Conservation (phyloP, 2,113 vertebrate genomes). For the Campylorhamphus procurvoides region DNA sequence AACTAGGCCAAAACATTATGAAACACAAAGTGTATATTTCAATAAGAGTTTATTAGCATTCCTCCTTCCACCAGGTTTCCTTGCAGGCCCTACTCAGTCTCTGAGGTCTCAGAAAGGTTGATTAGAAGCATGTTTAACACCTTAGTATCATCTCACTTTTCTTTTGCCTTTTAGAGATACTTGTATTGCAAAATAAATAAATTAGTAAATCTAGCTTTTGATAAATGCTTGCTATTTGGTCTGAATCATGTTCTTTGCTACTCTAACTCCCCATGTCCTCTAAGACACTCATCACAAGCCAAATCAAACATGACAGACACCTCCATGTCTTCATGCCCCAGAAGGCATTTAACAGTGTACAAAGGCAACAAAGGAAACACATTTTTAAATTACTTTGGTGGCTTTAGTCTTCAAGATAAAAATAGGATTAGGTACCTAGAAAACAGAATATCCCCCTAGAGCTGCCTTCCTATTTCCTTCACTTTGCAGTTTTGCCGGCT, state of each 20-base stretch:
- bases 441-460: conserved; percentile 7
- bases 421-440: not conserved
- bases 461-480: not conserved
- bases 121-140: not conserved
- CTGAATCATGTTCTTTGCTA: not conserved
- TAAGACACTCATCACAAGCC: not conserved
- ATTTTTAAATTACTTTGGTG: not conserved
- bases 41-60: not conserved
- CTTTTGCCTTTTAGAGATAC: not conserved
- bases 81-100: not conserved
- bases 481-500: not conserved
- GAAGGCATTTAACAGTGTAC: not conserved
- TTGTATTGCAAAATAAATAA: not conserved
- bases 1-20: not conserved
- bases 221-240: not conserved
- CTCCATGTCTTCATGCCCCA: not conserved
- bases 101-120: not conserved
- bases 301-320: conserved; percentile 11
- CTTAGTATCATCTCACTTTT: not conserved
- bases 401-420: not conserved
- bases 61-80: not conserved
- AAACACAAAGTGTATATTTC: not conserved
- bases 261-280: not conserved
- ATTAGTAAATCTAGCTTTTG: not conserved
- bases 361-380: not conserved